Evolutionary conservation across 2,888 invertebrate genomes (phyloP), one percentile per base, ranked within the genome.

Genomic region (Euproctis similis): DNA sequence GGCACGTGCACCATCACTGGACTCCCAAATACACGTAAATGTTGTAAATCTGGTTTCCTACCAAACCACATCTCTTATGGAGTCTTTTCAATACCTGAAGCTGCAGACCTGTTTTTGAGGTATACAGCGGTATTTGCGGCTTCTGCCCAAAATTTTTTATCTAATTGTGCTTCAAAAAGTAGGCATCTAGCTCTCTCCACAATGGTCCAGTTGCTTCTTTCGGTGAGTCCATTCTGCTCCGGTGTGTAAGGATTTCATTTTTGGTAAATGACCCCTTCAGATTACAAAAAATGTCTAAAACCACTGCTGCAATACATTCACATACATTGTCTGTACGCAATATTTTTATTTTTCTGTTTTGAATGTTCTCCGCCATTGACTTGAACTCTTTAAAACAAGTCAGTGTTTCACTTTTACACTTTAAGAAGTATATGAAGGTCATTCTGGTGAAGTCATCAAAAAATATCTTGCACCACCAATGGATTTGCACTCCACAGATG

Each of bases 341-440:
- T n/a, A n/a, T n/a, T n/a, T n/a, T n/a, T 9, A 58, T 53, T 34
- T 37, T 47, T 12, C 5, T 30, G 12, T 37, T 34, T 27, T 20
- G 43, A 29, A 53, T 45, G 22, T 53, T 55, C 36, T 54, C 56
- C 9, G 46, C 51, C 21, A 47, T 12, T 12, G 7, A 8, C 31
- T 53, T 50, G 28, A 54, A 59, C 6, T 28, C 28, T 29, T 26
- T 19, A 26, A 36, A 32, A 14, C 21, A 12, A 19, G 12, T 14
- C 19, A 32, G 22, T 8, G 38, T 46, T 35, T 62, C 48, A 39
- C 37, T 36, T 25, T 30, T 30, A 9, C 16, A 8, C 12, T 25
- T 30, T 11, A 30, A 13, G 12, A 30, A n/a, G n/a, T n/a, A n/a
- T n/a, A n/a, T n/a, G n/a, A n/a, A n/a, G n/a, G n/a, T n/a, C n/a